Base-by-base conservation (phyloP, 2,797 vertebrate species). In the Cossypha heuglini region DNA sequence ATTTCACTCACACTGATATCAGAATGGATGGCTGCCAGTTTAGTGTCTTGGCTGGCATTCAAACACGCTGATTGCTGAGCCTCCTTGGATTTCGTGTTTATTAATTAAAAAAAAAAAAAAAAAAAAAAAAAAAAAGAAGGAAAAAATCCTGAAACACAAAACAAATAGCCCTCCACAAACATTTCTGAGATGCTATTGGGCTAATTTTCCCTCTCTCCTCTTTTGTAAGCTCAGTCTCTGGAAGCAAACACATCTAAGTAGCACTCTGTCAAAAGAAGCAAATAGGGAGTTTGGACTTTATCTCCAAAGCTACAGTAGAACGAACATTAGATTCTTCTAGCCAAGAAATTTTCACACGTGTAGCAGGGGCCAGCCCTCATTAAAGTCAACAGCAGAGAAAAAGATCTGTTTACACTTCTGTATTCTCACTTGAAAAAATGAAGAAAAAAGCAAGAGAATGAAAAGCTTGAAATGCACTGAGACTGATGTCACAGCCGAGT, bases 281-380 rank as follows among this genome's bases (percentile, higher is more conserved):
- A 72, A 57, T 20, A 59, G 55, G 43, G 75, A 66, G 40, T 49
- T 69, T 40, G 18, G 49, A 75, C 28, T 94, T 94, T 31, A 86
- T 69, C 67, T 89, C 66, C 33, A 95, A 85, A 97, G 96, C 97
- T 93, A 52, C 0, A 1, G 40, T 21, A 86, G 96, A 97, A 97
- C 68, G 92, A 98, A 97, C 90, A 94, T 94, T 91, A 97, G 43
- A 88, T 93, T 89, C 88, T 93, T 87, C 97, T 42, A 89, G 98
- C 97, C 98, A 98, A 98, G 96, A 97, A 97, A 98, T 98, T 98
- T 98, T 98, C 98, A 98, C 98, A 98, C 97, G 48, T 97, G 90
- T 96, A 93, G 59, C 76, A 87, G 40, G 96, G 98, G 97, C 97
- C 98, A 98, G 98, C 97, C 97, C 97, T 97, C 97, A 97, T 59